A percentile compares a stretch with the other conserved stretches of the same genome.
Evolutionary conservation across 1,140 invertebrate genomes (phyloP).

Genomic region (Drosophila trapezifrons): DNA sequence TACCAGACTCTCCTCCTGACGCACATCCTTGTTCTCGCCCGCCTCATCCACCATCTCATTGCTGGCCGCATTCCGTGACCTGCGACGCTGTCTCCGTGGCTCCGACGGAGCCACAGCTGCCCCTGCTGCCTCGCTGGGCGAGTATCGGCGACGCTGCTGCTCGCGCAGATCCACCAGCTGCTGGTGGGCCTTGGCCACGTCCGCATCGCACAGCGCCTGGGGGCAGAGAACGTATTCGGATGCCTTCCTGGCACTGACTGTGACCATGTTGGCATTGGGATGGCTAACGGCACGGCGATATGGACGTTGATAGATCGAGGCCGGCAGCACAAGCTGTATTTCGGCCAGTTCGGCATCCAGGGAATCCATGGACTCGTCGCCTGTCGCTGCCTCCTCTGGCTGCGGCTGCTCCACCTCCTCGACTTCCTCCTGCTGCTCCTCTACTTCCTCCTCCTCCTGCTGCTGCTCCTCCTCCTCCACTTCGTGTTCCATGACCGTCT

Average conservation of each 20-base stretch:
- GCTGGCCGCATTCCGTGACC: slow-evolving; percentile 11
- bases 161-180: slow-evolving; percentile 52
- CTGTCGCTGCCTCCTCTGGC: background rate
- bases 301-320: background rate
- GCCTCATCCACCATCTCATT: slow-evolving; percentile 18
- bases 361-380: slow-evolving; percentile 3
- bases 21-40: slow-evolving; percentile 30
- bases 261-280: background rate
- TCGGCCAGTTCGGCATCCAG: background rate
- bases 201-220: slow-evolving; percentile 24
- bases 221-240: background rate
- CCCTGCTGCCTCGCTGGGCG: background rate
- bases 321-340: slow-evolving; percentile 4
- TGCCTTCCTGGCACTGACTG: slow-evolving; percentile 1
- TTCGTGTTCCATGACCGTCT: too few species aligned
- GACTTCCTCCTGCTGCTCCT: background rate
- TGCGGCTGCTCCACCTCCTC: background rate
- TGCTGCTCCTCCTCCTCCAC: too few species aligned
- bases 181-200: slow-evolving; percentile 41
- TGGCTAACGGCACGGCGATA: slow-evolving; percentile 16
- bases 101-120: background rate
- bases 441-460: background rate
- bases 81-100: slow-evolving; percentile 20
- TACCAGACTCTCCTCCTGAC: slow-evolving; percentile 36
- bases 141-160: slow-evolving; percentile 23